Evolutionary conservation across 2,113 vertebrate genomes (phyloP), one percentile per base, ranked within the genome.

Genomic region (Brachirus orientalis): DNA sequence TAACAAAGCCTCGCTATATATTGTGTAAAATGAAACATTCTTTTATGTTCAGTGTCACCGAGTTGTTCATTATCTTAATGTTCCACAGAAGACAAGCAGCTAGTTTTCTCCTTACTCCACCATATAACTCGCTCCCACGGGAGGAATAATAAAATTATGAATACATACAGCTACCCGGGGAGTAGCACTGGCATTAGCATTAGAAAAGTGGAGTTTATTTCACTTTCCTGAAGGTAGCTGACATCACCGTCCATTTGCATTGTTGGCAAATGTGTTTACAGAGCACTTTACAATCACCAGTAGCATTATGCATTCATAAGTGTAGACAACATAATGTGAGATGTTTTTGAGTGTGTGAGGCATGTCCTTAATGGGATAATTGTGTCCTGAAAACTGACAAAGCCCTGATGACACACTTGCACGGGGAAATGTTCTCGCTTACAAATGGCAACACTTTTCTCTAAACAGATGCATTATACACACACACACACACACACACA

Each of bases 71-170:
- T 69, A 76, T 69, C 55, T 55, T 18, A 68, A 74, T 14, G 36
- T 57, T 61, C 38, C 47, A 17, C 37, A 12, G 36, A 11, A 18
- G 43, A 51, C 12, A 50, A 28, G 52, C 56, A 43, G n/a, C 52
- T 44, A 44, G 45, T 20, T 17, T 13, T 48, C 40, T 69, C 55
- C 33, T 38, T 13, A 22, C 37, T 20, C 20, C 13, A 18, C 17
- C 3, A 12, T 43, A 8, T 16, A 52, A 69, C 51, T 35, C 18
- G 43, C 40, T 66, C 64, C 73, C 48, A 63, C 1, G 28, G 14
- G 54, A 55, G 40, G n/a, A 48, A 64, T 77, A 48, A 79, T 77
- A 67, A 68, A 82, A 71, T 68, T 45, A 79, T 69, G 79, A 77
- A 85, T 54, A 60, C 63, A 55, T 38, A 60, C 67, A 85, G 62